Percentiles rank a stretch among this genome's conserved stretches.
These are phyloP conservation scores for Brachycybe producta DNA, from an alignment of 2,888 invertebrate genomes.

Conservation along the genomic window DNA sequence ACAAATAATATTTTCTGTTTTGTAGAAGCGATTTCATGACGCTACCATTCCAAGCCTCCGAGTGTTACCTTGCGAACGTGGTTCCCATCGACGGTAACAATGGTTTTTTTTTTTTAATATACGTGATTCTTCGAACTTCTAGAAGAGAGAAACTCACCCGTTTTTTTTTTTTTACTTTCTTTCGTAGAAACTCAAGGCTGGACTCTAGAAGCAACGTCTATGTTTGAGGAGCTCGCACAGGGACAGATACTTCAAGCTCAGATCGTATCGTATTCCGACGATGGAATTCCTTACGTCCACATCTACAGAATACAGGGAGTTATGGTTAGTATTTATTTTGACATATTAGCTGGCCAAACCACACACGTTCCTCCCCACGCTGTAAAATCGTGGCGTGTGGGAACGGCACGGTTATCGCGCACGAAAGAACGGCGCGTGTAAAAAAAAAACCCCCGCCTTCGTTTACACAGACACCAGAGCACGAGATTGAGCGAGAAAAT, in stretches of 20 bases:
- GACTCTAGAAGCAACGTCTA: constrained; percentile 61
- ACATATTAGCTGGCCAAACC: no score
- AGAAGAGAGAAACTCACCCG: not conserved
- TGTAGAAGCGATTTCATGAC: constrained; percentile 67
- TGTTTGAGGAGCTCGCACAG: constrained; percentile 64
- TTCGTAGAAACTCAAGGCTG: constrained; percentile 41
- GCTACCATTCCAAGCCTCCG: constrained; percentile 93
- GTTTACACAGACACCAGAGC: no score
- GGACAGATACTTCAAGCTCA: constrained; percentile 78
- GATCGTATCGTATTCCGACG: constrained; percentile 67
- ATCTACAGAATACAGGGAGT: constrained; percentile 48
- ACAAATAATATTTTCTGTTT: constrained; percentile 10
- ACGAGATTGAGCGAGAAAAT: no score
- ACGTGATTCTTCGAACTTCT: not conserved
- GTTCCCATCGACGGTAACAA: constrained; percentile 56
- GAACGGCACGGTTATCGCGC: no score
- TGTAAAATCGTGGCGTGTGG: no score
- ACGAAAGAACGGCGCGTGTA: no score
- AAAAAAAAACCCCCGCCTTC: no score
- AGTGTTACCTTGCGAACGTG: constrained; percentile 83
- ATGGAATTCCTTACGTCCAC: constrained; percentile 64
- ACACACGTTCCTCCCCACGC: no score
- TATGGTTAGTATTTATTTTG: constrained; percentile 25
- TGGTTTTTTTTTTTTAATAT: constrained; percentile 3
- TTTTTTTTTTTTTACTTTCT: not conserved